phyloP scores from a whole-genome alignment of 2,888 invertebrate genomes.

The Griposia aprilina region DNA sequence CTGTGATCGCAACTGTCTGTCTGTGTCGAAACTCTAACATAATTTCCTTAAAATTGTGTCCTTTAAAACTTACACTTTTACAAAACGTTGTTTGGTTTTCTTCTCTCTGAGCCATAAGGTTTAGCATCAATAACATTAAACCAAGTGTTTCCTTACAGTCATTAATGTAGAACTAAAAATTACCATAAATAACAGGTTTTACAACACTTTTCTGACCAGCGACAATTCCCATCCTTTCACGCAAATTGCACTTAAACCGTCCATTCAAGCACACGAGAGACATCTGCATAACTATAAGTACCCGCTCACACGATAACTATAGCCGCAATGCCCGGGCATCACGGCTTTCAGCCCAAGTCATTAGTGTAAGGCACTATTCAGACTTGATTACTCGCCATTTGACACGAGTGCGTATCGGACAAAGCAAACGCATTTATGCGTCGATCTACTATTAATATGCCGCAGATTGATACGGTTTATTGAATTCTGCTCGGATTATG shows the following conservation, averaged over 20 bases:
- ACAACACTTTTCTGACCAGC: background rate
- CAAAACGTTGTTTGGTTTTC: background rate
- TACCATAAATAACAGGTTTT: background rate
- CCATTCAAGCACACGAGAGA: constrained; percentile 16
- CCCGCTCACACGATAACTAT: constrained; percentile 32
- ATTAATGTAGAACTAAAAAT: background rate
- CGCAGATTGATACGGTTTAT: constrained; percentile 58
- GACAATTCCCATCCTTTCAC: background rate
- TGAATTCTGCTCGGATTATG: constrained; percentile 52
- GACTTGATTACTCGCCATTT: constrained; percentile 78
- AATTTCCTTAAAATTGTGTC: background rate
- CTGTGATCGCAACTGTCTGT: too few relatives aligned
- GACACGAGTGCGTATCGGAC: constrained; percentile 73
- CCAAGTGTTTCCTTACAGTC: background rate
- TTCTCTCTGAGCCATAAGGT: background rate
- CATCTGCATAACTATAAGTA: constrained; percentile 45
- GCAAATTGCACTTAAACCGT: constrained; percentile 27
- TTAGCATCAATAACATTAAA: background rate
- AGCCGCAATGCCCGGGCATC: constrained; percentile 33
- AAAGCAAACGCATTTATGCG: constrained; percentile 80
- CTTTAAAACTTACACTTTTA: background rate
- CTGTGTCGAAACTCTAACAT: accelerated
- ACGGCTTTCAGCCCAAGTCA: constrained; percentile 70
- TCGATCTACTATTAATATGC: constrained; percentile 72
- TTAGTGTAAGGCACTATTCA: constrained; percentile 72